Evolutionary conservation across 2,888 invertebrate genomes (phyloP).

Genomic region (Macaria notata): DNA sequence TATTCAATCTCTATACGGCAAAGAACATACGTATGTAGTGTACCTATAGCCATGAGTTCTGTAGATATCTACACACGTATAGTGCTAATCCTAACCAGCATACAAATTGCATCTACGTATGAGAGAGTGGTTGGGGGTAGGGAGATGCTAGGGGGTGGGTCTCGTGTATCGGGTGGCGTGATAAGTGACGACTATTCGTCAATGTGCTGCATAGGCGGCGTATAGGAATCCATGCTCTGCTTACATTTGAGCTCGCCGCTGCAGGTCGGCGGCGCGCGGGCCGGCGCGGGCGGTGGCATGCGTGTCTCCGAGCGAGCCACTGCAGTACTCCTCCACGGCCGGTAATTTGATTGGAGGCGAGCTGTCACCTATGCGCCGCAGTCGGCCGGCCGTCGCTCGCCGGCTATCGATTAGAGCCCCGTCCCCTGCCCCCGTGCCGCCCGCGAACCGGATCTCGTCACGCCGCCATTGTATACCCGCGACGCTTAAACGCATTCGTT

Average conservation of each 20-base stretch:
- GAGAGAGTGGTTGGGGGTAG: slow-evolving; percentile 40
- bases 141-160: slow-evolving; percentile 46
- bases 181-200: slow-evolving; percentile 63
- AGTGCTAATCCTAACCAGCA: slow-evolving; percentile 40
- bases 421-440: slow-evolving; percentile 68
- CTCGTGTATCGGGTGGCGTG: slow-evolving; percentile 51
- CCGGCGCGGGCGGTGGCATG: slow-evolving; percentile 46
- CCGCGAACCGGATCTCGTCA: slow-evolving; percentile 82
- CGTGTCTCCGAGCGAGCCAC: slow-evolving; percentile 65
- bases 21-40: too few relatives aligned
- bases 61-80: background rate
- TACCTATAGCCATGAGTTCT: background rate
- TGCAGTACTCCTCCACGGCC: slow-evolving; percentile 74
- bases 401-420: slow-evolving; percentile 81
- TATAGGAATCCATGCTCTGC: slow-evolving; percentile 42
- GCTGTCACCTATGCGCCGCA: slow-evolving; percentile 82
- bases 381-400: slow-evolving; percentile 80
- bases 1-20: too few relatives aligned
- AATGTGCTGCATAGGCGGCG: slow-evolving; percentile 56
- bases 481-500: slow-evolving; percentile 83
- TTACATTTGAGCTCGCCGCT: slow-evolving; percentile 48
- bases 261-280: slow-evolving; percentile 49
- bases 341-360: slow-evolving; percentile 81
- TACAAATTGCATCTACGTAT: slow-evolving; percentile 48
- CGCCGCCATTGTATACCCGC: slow-evolving; percentile 82